A percentile compares a stretch with the other conserved stretches of the same genome.
Conservation (phyloP, 2,113 vertebrate genomes). For the Megaceryle torquata region DNA sequence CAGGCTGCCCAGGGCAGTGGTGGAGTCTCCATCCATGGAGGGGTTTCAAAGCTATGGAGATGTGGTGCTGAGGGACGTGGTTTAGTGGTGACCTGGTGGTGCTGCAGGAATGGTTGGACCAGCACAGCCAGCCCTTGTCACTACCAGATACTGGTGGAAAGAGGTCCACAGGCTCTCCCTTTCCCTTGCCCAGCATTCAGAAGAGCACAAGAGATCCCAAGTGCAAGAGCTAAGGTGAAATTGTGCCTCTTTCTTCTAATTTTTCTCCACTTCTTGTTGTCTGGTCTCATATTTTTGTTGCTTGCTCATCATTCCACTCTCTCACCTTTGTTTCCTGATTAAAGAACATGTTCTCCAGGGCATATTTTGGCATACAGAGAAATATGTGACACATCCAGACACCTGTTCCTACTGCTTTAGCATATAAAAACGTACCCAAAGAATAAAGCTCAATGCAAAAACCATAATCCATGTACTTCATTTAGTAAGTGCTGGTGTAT, state of each 20-base stretch:
- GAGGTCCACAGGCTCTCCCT: background rate
- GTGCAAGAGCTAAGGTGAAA: background rate
- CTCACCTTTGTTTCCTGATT: background rate
- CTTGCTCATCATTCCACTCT: background rate
- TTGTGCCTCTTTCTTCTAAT: background rate
- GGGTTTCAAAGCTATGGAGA: background rate
- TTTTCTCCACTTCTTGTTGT: background rate
- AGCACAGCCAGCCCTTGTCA: background rate
- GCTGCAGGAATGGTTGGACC: background rate
- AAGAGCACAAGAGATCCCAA: background rate
- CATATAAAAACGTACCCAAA: background rate
- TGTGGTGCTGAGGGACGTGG: background rate
- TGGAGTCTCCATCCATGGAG: background rate
- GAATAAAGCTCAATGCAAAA: fast-evolving
- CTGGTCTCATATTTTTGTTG: background rate
- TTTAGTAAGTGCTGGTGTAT: background rate
- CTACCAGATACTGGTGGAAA: background rate
- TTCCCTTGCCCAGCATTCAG: too few relatives aligned
- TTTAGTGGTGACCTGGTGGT: background rate
- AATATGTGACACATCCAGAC: fast-evolving
- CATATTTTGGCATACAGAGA: background rate
- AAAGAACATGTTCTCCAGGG: background rate
- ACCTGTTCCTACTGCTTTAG: background rate
- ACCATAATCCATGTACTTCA: fast-evolving
- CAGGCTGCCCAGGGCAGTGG: background rate